These are phyloP conservation scores for Engraulis encrasicolus DNA, from an alignment of 2,113 vertebrate genomes.

Conservation along the genomic window DNA sequence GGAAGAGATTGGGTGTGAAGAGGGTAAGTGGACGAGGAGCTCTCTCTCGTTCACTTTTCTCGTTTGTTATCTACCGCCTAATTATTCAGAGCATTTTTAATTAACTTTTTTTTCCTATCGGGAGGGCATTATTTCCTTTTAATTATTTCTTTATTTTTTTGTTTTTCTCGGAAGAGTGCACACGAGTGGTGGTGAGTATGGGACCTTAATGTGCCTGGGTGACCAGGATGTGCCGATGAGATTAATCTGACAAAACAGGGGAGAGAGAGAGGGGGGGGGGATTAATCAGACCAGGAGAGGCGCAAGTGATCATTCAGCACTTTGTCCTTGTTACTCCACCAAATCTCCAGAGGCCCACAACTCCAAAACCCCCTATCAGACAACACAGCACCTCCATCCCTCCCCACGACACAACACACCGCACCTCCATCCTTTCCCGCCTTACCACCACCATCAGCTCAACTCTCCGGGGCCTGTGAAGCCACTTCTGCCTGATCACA, in stretches of 20 bases:
- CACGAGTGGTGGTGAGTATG: too few species aligned
- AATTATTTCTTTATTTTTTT: background rate
- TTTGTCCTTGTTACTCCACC: background rate
- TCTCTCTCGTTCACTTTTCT: background rate
- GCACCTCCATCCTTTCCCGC: too few species aligned
- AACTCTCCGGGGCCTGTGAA: background rate
- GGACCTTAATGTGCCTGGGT: too few species aligned
- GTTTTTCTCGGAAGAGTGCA: background rate
- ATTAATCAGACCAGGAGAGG: too few species aligned
- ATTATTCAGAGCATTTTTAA: constrained; percentile 31
- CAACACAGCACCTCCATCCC: background rate
- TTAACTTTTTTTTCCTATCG: constrained; percentile 26
- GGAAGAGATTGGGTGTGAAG: background rate
- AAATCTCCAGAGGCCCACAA: background rate
- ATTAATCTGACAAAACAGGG: too few species aligned
- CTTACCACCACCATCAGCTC: too few species aligned
- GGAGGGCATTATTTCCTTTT: too few species aligned
- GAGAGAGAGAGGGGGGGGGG: too few species aligned
- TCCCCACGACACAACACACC: too few species aligned
- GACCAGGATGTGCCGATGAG: too few species aligned
- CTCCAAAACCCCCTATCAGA: background rate
- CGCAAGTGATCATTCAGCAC: too few species aligned
- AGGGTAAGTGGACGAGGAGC: background rate
- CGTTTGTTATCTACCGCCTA: constrained; percentile 3
- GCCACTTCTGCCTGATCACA: background rate